These are phyloP conservation scores for Aphaenogaster rudis DNA, from an alignment of 1,140 invertebrate species.

Conservation along the genomic window DNA sequence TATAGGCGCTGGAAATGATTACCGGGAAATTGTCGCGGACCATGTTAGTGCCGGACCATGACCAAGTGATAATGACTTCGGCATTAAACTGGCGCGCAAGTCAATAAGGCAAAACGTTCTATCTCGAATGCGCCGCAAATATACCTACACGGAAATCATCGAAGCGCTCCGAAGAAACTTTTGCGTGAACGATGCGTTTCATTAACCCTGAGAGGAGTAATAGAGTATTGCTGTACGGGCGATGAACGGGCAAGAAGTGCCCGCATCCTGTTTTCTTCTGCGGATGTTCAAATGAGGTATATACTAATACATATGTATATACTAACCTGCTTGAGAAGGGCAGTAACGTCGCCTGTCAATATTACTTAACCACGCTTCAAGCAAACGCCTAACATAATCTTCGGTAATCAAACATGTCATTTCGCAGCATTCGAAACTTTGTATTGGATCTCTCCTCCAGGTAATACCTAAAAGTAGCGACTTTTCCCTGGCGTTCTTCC, in stretches of 20 bases:
- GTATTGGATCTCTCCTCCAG: not conserved
- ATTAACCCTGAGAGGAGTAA: slow-evolving; percentile 12
- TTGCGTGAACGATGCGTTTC: slow-evolving; percentile 34
- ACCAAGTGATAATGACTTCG: slow-evolving; percentile 65
- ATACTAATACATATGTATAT: not conserved
- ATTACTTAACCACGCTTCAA: slow-evolving; percentile 16
- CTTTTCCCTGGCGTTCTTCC: not conserved
- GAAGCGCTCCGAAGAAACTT: not conserved
- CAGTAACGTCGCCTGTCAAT: not conserved
- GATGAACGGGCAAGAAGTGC: not conserved
- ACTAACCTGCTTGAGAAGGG: not conserved
- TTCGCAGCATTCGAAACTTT: not conserved
- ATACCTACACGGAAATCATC: slow-evolving; percentile 32
- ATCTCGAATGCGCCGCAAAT: slow-evolving; percentile 43
- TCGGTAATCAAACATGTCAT: not conserved
- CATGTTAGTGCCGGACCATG: not conserved
- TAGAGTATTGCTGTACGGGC: not conserved
- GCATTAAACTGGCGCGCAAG: slow-evolving; percentile 38
- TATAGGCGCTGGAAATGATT: slow-evolving; percentile 12
- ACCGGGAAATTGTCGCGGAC: not conserved
- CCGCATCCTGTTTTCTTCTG: slow-evolving; percentile 6
- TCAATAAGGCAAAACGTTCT: slow-evolving; percentile 51
- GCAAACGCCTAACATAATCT: not conserved
- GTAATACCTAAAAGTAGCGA: not conserved
- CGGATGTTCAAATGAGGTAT: slow-evolving; percentile 7